Base-by-base conservation (phyloP, 2,888 invertebrate genomes). In the Smittia sp. region DNA sequence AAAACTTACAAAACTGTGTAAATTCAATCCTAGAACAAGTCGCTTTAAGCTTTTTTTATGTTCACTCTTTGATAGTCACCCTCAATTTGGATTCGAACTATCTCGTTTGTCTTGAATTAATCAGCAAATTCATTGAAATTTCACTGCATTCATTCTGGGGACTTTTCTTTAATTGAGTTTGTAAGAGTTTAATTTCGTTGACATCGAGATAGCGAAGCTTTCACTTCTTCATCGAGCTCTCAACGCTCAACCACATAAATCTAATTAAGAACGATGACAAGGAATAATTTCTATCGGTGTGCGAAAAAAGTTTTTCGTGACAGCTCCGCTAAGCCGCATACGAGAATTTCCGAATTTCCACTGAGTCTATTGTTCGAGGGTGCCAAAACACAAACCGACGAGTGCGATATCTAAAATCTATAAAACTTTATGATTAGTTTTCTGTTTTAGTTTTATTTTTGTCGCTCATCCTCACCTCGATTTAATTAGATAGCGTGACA, bases 381-480 rank as follows among this genome's bases (percentile, higher is more conserved):
- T 58, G 9, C 58, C 22, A 18, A 58, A 58, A 9, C 58, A 18
- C 9, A 18, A 20, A 11, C 9, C 58, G 22, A 4, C 18, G 9
- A 58, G n/a, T 58, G 58, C 22, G 58, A n/a, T 67, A 67, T 67
- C 67, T 67, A 41, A 67, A 67, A 67, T 67, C 67, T 67, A 67
- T 67, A 67, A 67, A 67, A 67, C 67, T 67, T 67, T 67, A 67
- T 67, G 67, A 67, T 67, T 67, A 67, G 67, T 67, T 67, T 67
- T 67, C 66, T 22, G 41, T 67, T 67, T 38, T 22, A 27, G 11
- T 27, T 58, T 46, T 3, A 3, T 46, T 46, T 15, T 46, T 3
- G 46, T 62, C 58, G 11, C 58, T 4, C 11, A 4, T 4, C 20
- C 63, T 11, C 27, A 65, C 27, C 18, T 32, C 27, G 20, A 4